A percentile compares a stretch with the other conserved stretches of the same genome.
phyloP scores from a whole-genome alignment of 1,140 invertebrate species.

The Drosophila athabasca region DNA sequence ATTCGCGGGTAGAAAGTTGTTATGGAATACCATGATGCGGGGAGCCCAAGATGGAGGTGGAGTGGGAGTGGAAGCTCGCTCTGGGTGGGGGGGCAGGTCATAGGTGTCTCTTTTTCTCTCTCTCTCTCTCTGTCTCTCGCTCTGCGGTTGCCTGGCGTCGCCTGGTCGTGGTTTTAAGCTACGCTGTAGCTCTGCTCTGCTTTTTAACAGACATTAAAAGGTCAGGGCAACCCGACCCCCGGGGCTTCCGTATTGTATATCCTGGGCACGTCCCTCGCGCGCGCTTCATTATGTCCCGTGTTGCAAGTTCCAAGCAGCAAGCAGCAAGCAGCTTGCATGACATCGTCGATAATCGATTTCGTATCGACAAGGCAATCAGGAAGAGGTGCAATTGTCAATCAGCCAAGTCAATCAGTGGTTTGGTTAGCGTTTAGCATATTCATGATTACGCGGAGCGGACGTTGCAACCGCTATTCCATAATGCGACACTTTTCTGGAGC shows the following conservation, averaged over 20 bases:
- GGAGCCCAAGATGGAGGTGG: conserved; percentile 28
- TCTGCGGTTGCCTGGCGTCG: conserved; percentile 41
- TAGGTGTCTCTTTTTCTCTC: conserved; percentile 35
- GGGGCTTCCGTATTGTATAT: conserved; percentile 38
- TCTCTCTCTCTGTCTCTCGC: conserved; percentile 22
- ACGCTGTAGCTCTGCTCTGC: conserved; percentile 49
- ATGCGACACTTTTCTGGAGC: conserved; percentile 51
- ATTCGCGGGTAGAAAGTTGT: conserved; percentile 71
- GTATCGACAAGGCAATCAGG: conserved; percentile 63
- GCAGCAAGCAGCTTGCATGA: conserved; percentile 43
- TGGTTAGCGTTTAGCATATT: conserved; percentile 61
- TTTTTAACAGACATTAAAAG: conserved; percentile 58
- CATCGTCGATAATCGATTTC: conserved; percentile 56
- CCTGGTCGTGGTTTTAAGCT: conserved; percentile 7
- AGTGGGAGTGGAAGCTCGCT: neutral
- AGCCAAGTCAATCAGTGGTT: conserved; percentile 38
- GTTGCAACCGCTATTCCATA: conserved; percentile 59
- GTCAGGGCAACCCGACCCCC: conserved; percentile 42
- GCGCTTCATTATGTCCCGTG: conserved; percentile 62
- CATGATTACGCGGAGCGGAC: conserved; percentile 68
- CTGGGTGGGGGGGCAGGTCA: conserved; percentile 31
- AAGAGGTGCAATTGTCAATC: conserved; percentile 70
- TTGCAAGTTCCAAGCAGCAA: conserved; percentile 29
- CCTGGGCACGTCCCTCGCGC: conserved; percentile 34
- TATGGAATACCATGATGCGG: conserved; percentile 67